phyloP scores from a whole-genome alignment of 1,140 invertebrate species.

The Cotesia typhae region DNA sequence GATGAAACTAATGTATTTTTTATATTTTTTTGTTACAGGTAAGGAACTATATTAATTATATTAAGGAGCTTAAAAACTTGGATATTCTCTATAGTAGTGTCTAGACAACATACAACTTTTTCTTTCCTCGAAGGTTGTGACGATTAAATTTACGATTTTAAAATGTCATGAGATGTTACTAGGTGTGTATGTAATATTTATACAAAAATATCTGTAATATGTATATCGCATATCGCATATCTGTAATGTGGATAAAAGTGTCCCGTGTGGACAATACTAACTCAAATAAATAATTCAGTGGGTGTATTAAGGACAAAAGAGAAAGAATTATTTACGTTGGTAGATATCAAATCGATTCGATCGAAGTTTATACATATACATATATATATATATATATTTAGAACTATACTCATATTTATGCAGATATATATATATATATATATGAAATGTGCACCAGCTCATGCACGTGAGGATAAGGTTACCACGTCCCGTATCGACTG shows the following conservation, averaged over 20 bases:
- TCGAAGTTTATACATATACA: constrained; percentile 2
- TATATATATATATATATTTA: background rate
- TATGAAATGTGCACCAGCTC: constrained; percentile 3
- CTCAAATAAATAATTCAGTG: constrained; percentile 27
- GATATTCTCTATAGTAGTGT: background rate
- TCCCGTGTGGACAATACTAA: constrained; percentile 11
- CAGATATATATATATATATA: constrained; percentile 2
- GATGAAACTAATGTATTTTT: background rate
- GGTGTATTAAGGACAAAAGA: constrained; percentile 29
- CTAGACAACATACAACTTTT: background rate
- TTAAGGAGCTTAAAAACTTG: background rate
- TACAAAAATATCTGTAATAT: too few relatives aligned
- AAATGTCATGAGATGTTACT: constrained; percentile 4
- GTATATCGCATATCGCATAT: too few relatives aligned
- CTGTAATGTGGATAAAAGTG: too few relatives aligned
- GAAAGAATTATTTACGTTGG: constrained; percentile 22
- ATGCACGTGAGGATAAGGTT: constrained; percentile 25
- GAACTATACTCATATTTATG: background rate
- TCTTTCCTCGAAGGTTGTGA: too few relatives aligned
- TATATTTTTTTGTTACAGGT: constrained; percentile 7
- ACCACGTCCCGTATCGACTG: constrained; percentile 30
- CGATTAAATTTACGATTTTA: background rate
- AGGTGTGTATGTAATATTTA: background rate
- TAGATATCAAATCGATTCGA: constrained; percentile 17
- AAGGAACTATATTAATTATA: background rate